phyloP scores from a whole-genome alignment of 2,888 invertebrate species.

The Polyommatus icarus region DNA sequence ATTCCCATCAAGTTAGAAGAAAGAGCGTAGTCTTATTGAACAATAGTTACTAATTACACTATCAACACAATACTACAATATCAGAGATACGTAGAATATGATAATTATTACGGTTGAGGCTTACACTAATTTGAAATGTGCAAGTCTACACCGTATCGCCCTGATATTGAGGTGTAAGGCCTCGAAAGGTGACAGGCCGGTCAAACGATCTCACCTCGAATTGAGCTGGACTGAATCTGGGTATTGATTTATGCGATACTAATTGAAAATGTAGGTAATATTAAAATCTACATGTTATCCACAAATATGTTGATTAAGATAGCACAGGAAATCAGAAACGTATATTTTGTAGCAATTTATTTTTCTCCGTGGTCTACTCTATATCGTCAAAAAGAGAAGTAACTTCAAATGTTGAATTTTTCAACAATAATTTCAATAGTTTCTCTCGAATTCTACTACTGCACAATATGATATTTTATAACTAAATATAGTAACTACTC shows the following conservation, averaged over 20 bases:
- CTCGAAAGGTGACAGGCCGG: conserved; percentile 67
- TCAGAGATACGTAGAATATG: not conserved
- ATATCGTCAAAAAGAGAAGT: too few relatives aligned
- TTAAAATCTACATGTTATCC: not conserved
- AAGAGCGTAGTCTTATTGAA: too few relatives aligned
- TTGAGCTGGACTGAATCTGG: conserved; percentile 53
- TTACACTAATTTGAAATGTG: not conserved
- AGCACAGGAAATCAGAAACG: too few relatives aligned
- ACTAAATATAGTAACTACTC: not conserved
- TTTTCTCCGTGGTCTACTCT: too few relatives aligned
- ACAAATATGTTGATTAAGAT: too few relatives aligned
- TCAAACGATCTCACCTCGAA: conserved; percentile 69
- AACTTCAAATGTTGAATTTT: too few relatives aligned
- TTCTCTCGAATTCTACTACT: too few relatives aligned
- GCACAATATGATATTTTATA: not conserved
- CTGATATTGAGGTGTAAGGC: conserved; percentile 62
- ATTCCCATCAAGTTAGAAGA: too few relatives aligned
- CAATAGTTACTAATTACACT: too few relatives aligned
- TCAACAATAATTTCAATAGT: too few relatives aligned
- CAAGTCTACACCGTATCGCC: conserved; percentile 54
- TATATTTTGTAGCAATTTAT: too few relatives aligned
- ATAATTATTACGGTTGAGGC: not conserved
- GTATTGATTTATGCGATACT: conserved; percentile 18
- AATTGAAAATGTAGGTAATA: not conserved
- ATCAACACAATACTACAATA: not conserved